Base-by-base conservation (phyloP, 2,797 vertebrate genomes). In the Premnoplex brunnescens region DNA sequence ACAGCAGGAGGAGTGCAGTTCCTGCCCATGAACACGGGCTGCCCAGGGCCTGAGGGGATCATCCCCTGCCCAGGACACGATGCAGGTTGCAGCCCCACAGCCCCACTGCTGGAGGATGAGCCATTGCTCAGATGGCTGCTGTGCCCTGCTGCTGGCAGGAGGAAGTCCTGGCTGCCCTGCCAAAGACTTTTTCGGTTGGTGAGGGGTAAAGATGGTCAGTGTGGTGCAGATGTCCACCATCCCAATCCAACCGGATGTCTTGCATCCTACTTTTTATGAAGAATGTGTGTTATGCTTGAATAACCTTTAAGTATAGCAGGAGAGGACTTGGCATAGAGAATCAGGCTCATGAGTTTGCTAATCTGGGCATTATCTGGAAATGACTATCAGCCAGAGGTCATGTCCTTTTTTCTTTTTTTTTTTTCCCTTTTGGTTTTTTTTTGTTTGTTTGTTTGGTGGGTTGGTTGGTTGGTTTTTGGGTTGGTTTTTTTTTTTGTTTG, bases 71-170 rank as follows among this genome's bases (percentile, higher is more conserved):
- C 10, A 7, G 34, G 55, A 49, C 18, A 36, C 64, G 55, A 43
- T 1, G 2, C 0, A 1, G 17, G 43, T 71, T 6, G 21, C 30
- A 60, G 30, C 10, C 18, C 27, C 2, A 3, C n/a, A 51, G 32
- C 20, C 13, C 34, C 3, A 1, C 51, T 68, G 41, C 32, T 34
- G 37, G 37, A 58, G 64, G 51, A 48, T 30, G 20, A 85, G 44
- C n/a, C 13, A 9, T 27, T 67, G 71, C 43, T 32, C 72, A 74
- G 54, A 20, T 64, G 36, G 37, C 39, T 73, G 80, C 39, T 63
- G 41, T 21, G 63, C 58, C 7, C 12, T 41, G 51, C 28, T 16
- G 4, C 34, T 48, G 52, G 34, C 21, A 19, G 67, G 20, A 56
- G 27, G 44, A 59, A 69, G 39, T 56, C 46, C 16, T 55, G 44